Base-by-base conservation (phyloP, 2,113 vertebrate species). In the Lethenteron reissneri region DNA sequence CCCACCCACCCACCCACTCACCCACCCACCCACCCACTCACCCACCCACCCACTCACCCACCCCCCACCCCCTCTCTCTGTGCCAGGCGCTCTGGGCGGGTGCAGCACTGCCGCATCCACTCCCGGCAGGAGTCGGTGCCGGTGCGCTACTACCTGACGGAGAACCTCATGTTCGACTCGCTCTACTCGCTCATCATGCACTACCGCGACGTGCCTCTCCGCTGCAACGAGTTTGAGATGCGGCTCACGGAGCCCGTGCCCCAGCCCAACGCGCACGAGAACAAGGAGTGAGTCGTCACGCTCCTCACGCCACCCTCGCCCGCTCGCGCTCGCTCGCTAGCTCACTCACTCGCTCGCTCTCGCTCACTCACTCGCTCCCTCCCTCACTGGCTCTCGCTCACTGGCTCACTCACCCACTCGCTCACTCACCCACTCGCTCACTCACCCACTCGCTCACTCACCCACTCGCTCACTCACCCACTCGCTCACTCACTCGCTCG, bases 211-310 rank as follows among this genome's bases (percentile, higher is more conserved):
- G 90, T 96, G 77, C 90, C 94, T 0, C 83, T 99, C 77, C 86
- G 94, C 79, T 99, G 94, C 81, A 97, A 99, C 0, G 92, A 99
- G 78, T 99, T 99, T 73, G 94, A 99, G 82, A 96, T 99, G 92
- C 89, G 92, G 75, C 84, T 99, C 79, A 95, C 92, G 0, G 94
- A 97, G 76, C 92, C 94, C 0, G 94, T 96, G 74, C 94, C 94
- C 0, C 92, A 99, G 81, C 97, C 94, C 74, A 97, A 99, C 1
- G 94, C 94, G 59, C 94, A 99, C 0, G 94, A 99, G 78, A 96
- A 90, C 87, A 99, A 95, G 83, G 94, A 97, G 94, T 99, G 77
- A 87, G 92, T 41, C 25, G 25, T 41, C 25, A 3, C 3, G 3
- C 25, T 41, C 25, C 25, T 41, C 25, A 41, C 25, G 25, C 25